Base-by-base conservation (phyloP, 2,888 invertebrate species). In the Carcina quercana region DNA sequence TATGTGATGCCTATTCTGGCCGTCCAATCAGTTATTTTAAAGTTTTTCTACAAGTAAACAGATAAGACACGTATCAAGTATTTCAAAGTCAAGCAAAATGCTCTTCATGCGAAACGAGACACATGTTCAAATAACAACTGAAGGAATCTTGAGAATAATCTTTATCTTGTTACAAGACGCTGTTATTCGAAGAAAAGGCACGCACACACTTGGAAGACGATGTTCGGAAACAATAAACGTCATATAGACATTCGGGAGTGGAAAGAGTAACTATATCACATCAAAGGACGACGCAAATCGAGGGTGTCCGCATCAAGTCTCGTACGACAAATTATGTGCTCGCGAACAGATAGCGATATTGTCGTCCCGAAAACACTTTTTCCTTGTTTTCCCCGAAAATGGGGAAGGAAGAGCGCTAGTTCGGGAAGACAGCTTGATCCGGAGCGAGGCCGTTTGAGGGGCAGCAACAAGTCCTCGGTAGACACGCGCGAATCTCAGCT, bases 351-450 rank as follows among this genome's bases (percentile, higher is more conserved):
- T 69, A 70, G 68, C 61, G 67, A 68, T 67, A 68, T 63, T 64
- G 69, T 69, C 69, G 53, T 62, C 57, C 64, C 54, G 51, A 68
- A 72, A 73, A 73, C 70, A 74, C 70, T 73, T 76, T 68, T 60
- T 64, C 61, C 62, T 69, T 72, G 67, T 74, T 74, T 69, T 61
- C 56, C 49, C 57, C 49, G 52, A 66, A 69, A 74, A 72, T 64
- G 57, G 64, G 64, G 63, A 67, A 67, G 65, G 65, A 68, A 68
- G 64, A 70, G 60, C 52, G 55, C 66, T 69, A 68, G 71, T 67
- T 69, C 63, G 62, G 56, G 61, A 65, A 74, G 75, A 76, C 78
- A 76, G 70, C 75, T 78, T 73, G 78, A 76, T 76, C 76, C 71
- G 63, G 63, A 50, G 62, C 50, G 58, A 58, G 61, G 54, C 57